Base-by-base conservation (phyloP, 2,797 vertebrate species). In the Numenius phaeopus region DNA sequence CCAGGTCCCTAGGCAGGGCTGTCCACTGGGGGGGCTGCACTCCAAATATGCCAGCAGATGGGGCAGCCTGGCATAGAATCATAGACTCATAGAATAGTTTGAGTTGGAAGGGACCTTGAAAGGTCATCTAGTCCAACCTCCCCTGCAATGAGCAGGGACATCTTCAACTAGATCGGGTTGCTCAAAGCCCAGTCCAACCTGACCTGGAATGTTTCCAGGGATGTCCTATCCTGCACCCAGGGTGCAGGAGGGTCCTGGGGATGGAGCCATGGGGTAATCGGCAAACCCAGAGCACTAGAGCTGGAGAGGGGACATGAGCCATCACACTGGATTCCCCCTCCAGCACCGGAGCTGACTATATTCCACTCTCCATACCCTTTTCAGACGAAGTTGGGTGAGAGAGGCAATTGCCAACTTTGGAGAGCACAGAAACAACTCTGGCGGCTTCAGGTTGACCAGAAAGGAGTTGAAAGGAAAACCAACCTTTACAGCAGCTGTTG, bases 11-110 rank as follows among this genome's bases (percentile, higher is more conserved):
- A 23, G 20, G 30, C 22, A 49, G 59, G 9, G 59, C 27, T 82
- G 34, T 23, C 70, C 59, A 39, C 24, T 1, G 0, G 17, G 1
- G 6, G 10, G 18, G 7, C 3, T 26, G 32, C 3, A 2, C n/a
- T n/a, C n/a, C 5, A 42, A 9, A 58, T 21, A 26, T 42, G 42
- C 21, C 37, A 29, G 29, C 54, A 29, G 55, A 65, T 22, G 34
- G n/a, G 42, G 16, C 34, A 55, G 9, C 32, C 50, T 29, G 59
- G 27, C 26, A 29, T 20, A 62, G 37, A 62, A 40, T 40, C 59
- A 29, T 29, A 40, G 11, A 29, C 11, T 62, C 26, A 62, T 9
- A 40, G 37, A 40, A 40, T 7, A 40, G 27, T 62, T 62, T 62
- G 18, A 27, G 26, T 29, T 39, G 18, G 59, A 62, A 40, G 59